Evolutionary conservation across 2,797 vertebrate genomes (phyloP), one percentile per base, ranked within the genome.

Genomic region (Sebastes hubbsi): DNA sequence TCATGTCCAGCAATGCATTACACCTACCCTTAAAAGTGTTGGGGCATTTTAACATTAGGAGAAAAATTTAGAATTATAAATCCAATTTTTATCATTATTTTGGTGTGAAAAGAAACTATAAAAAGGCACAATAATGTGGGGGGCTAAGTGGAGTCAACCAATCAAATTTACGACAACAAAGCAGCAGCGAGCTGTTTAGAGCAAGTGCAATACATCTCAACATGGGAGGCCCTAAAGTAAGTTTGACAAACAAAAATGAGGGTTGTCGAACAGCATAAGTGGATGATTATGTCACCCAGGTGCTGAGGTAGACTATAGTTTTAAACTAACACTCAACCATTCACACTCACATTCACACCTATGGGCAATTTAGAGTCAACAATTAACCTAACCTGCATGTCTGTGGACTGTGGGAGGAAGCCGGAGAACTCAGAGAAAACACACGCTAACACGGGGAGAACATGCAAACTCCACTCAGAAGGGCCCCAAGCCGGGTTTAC

Each of bases 141-240:
- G 36, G n/a, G 18, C 18, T 32, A 5, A 54, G 56, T 20, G 55
- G 66, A 72, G 64, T 85, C 66, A 83, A 78, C 71, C 60, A 22
- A 74, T 69, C 82, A 82, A 2, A 74, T 77, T 24, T 52, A 72
- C 66, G 1, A 18, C 49, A 32, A 54, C 71, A 73, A 72, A 62
- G 36, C 49, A 62, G 81, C 59, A 46, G 34, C 20, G 25, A 16
- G 66, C 61, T 38, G 59, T 81, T 75, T 24, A 10, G 32, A 52
- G 56, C 65, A 60, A 77, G 56, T 62, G 24, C 68, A 74, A 49
- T 10, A 49, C 55, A 67, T 58, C 32, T 59, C 22, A 80, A 73
- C 61, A 65, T 24, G 36, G 34, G 81, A 81, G 75, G 80, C 58
- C 58, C 46, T 22, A 10, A 58, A 74, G 20, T 56, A 46, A 46